A percentile compares a stretch with the other conserved stretches of the same genome.
These are phyloP conservation scores for Maniola jurtina DNA, from an alignment of 1,140 invertebrate genomes.

Conservation along the genomic window DNA sequence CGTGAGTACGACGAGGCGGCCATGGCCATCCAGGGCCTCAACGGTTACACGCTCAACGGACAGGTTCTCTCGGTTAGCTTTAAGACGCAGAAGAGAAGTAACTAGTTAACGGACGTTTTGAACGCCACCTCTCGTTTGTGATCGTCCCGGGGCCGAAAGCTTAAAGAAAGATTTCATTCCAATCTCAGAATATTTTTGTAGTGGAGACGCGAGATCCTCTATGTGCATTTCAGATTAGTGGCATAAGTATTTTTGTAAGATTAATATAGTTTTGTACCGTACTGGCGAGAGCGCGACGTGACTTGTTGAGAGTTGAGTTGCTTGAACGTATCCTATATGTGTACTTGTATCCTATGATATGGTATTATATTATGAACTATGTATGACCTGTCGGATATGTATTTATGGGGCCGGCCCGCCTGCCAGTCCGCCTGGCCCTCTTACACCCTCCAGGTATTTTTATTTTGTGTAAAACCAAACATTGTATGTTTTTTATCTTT, in stretches of 20 bases:
- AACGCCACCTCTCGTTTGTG: slow-evolving; percentile 60
- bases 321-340: slow-evolving; percentile 77
- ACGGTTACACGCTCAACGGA: slow-evolving; percentile 98
- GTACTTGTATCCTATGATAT: slow-evolving; percentile 74
- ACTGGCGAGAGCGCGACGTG: slow-evolving; percentile 74
- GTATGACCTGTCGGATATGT: slow-evolving; percentile 72
- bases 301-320: slow-evolving; percentile 74
- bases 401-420: slow-evolving; percentile 48
- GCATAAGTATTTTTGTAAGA: slow-evolving; percentile 79
- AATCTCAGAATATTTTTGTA: slow-evolving; percentile 79
- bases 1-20: slow-evolving; percentile 99
- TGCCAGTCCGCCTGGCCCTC: slow-evolving; percentile 45
- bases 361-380: slow-evolving; percentile 74
- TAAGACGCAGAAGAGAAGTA: slow-evolving; percentile 91
- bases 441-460: slow-evolving; percentile 73
- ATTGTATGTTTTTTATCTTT: slow-evolving; percentile 79
- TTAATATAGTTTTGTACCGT: slow-evolving; percentile 70
- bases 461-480: slow-evolving; percentile 78
- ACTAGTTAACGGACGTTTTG: slow-evolving; percentile 64
- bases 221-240: slow-evolving; percentile 77
- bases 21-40: slow-evolving; percentile 97
- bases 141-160: slow-evolving; percentile 67
- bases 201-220: slow-evolving; percentile 73
- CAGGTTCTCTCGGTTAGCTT: slow-evolving; percentile 99
- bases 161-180: slow-evolving; percentile 76